Percentiles rank a stretch among this genome's conserved stretches.
phyloP scores from a whole-genome alignment of 2,113 vertebrate species.

The Ploceus nigricollis region DNA sequence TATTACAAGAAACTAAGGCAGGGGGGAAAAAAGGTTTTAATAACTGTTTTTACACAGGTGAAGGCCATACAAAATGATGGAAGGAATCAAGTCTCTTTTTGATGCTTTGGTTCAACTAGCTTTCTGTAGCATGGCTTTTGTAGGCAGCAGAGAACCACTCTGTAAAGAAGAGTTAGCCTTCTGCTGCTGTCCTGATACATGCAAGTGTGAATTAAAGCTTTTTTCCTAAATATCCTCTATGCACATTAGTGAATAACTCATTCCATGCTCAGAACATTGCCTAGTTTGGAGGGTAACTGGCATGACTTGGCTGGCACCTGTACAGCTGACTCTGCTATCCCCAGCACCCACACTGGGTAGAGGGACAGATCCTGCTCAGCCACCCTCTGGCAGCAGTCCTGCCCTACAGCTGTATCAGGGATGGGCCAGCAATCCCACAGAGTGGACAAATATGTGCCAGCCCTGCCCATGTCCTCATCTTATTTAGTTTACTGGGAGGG shows the following conservation, averaged over 20 bases:
- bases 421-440: background rate
- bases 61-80: background rate
- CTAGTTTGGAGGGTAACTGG: background rate
- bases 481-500: background rate
- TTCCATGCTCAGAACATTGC: background rate
- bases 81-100: background rate
- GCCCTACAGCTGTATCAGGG: background rate
- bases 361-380: background rate
- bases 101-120: background rate
- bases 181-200: background rate
- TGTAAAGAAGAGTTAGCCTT: background rate
- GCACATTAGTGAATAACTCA: background rate
- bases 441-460: background rate
- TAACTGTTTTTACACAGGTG: background rate
- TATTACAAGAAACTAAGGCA: background rate
- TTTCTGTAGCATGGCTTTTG: background rate
- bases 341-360: background rate
- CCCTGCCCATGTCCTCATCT: fast-evolving
- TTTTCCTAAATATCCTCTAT: background rate
- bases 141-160: background rate
- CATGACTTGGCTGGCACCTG: background rate
- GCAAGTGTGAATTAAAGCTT: background rate
- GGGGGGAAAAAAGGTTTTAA: background rate
- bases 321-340: background rate
- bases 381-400: background rate